These are phyloP conservation scores for Sibirionetta formosa DNA, from an alignment of 2,797 vertebrate genomes.

Conservation along the genomic window DNA sequence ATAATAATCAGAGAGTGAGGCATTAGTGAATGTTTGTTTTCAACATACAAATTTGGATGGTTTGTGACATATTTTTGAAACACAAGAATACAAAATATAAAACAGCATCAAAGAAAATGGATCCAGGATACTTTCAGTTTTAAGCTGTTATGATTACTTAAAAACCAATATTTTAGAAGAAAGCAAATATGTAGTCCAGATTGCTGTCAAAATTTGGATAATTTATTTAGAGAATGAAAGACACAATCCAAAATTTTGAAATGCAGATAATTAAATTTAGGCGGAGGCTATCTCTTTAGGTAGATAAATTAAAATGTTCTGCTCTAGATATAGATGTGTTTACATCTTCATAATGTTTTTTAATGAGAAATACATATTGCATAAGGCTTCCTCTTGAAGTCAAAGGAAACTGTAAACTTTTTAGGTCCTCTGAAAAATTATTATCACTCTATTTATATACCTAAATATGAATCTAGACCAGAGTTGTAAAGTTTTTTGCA, in stretches of 20 bases:
- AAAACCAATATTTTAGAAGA: conserved; percentile 53
- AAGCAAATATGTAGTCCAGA: conserved; percentile 57
- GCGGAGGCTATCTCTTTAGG: not conserved
- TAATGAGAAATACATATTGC: not conserved
- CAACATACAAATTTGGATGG: not conserved
- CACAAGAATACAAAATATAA: not conserved
- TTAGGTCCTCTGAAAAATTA: not conserved
- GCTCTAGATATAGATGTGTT: not conserved
- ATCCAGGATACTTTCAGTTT: conserved; percentile 51
- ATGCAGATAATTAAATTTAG: conserved; percentile 30
- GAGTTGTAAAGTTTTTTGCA: not conserved
- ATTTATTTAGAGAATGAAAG: conserved; percentile 41
- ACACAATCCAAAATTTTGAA: conserved; percentile 9
- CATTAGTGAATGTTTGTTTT: conserved; percentile 42
- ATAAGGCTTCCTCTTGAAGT: not conserved
- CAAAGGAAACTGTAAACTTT: not conserved
- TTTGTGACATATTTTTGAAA: conserved; percentile 57
- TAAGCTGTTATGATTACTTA: conserved; percentile 58
- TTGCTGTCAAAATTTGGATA: conserved; percentile 64
- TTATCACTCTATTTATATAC: not conserved
- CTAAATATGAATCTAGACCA: not conserved
- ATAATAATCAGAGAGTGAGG: not conserved
- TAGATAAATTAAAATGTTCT: not conserved
- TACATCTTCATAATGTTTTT: not conserved
- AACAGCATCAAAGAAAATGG: conserved; percentile 39